phyloP scores from a whole-genome alignment of 2,888 invertebrate genomes.

The Himalopsyche kuldschensis region DNA sequence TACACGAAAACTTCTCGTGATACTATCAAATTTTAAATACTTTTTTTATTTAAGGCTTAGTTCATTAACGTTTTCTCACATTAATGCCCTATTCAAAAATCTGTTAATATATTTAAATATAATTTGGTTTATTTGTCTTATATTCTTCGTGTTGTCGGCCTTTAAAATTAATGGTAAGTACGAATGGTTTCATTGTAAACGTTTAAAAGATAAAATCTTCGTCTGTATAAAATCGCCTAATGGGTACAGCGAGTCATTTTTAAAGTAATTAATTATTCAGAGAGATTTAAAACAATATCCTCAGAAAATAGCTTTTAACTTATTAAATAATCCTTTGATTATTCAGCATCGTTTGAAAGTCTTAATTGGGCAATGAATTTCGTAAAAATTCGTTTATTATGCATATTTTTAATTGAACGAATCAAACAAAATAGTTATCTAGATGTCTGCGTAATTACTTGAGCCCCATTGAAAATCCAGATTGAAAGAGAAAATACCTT shows the following conservation, averaged over 20 bases:
- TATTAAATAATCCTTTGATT: slow-evolving; percentile 1
- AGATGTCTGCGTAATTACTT: neutral
- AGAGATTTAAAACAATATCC: neutral
- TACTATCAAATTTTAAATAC: too few species aligned
- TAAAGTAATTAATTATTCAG: neutral
- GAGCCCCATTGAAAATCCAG: too few species aligned
- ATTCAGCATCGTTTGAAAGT: neutral
- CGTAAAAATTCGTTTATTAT: neutral
- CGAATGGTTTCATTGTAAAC: too few species aligned
- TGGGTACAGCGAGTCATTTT: neutral
- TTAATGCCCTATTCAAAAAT: too few species aligned
- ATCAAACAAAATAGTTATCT: neutral
- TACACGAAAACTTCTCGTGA: too few species aligned
- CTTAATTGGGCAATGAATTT: neutral
- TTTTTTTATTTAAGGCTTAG: too few species aligned
- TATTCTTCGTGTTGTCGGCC: too few species aligned
- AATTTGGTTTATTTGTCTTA: too few species aligned
- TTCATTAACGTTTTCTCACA: too few species aligned
- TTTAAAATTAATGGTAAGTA: too few species aligned
- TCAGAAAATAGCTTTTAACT: neutral
- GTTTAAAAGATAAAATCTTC: neutral
- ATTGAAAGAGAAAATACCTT: too few species aligned
- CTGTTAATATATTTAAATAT: too few species aligned
- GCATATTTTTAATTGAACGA: neutral
- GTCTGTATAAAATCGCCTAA: neutral